Evolutionary conservation across 2,888 invertebrate genomes (phyloP).

Genomic region (Argynnis bischoffii): DNA sequence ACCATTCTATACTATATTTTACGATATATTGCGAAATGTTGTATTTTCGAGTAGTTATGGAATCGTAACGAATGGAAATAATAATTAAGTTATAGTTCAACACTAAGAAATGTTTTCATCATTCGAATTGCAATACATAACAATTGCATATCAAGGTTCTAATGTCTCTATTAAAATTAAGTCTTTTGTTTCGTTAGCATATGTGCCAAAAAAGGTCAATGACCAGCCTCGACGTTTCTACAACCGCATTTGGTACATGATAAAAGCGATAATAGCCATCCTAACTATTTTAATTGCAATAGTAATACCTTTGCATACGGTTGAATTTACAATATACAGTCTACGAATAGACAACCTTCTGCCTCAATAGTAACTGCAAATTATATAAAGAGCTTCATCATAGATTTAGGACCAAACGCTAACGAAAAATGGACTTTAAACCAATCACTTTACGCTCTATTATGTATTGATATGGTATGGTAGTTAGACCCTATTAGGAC

Average conservation of each 20-base stretch:
- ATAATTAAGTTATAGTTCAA: constrained; percentile 10
- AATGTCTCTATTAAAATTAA: constrained; percentile 67
- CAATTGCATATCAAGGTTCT: constrained; percentile 68
- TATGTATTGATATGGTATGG: constrained; percentile 48
- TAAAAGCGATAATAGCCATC: constrained; percentile 49
- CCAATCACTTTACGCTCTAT: constrained; percentile 48
- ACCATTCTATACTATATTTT: not conserved
- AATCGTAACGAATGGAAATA: constrained; percentile 4
- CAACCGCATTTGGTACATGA: constrained; percentile 58
- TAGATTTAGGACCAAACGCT: constrained; percentile 49
- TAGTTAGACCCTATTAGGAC: constrained; percentile 50
- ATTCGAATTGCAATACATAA: constrained; percentile 38
- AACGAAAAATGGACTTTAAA: constrained; percentile 61
- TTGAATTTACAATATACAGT: constrained; percentile 52
- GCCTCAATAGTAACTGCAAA: constrained; percentile 55
- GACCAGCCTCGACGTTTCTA: constrained; percentile 82
- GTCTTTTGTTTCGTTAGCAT: constrained; percentile 78
- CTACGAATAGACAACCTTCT: constrained; percentile 60
- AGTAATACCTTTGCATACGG: constrained; percentile 56
- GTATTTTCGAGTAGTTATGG: not conserved
- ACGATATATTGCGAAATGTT: not conserved
- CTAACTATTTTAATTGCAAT: constrained; percentile 49
- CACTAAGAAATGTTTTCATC: constrained; percentile 30
- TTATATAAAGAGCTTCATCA: constrained; percentile 52
- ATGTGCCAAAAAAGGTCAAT: constrained; percentile 81